These are phyloP conservation scores for Euwallacea fornicatus DNA, from an alignment of 1,140 invertebrate genomes.

Conservation along the genomic window DNA sequence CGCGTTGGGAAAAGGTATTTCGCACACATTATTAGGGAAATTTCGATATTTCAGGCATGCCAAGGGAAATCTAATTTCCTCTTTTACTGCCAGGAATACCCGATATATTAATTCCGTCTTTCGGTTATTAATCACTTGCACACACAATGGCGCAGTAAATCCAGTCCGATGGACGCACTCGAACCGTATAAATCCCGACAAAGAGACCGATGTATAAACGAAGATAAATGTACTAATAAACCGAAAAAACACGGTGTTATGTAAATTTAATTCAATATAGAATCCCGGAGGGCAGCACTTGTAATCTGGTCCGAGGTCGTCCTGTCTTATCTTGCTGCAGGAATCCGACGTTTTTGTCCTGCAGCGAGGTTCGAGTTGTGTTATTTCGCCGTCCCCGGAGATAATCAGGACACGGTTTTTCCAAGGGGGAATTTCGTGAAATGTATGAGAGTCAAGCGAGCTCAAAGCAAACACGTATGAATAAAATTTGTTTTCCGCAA, in stretches of 20 bases:
- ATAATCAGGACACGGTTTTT: constrained; percentile 4
- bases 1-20: constrained; percentile 17
- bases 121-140: too few relatives aligned
- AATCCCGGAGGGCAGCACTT: constrained; percentile 22
- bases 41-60: constrained; percentile 34
- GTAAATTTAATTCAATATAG: constrained; percentile 37
- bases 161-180: not conserved
- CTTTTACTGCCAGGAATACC: constrained; percentile 10
- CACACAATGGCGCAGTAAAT: too few relatives aligned
- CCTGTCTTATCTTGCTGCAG: constrained; percentile 22
- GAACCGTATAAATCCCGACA: constrained; percentile 19
- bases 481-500: too few relatives aligned
- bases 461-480: too few relatives aligned
- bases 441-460: not conserved
- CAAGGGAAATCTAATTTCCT: constrained; percentile 12
- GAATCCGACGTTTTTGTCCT: constrained; percentile 23
- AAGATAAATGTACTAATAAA: constrained; percentile 33
- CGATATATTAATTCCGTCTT: too few relatives aligned
- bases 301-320: constrained; percentile 31
- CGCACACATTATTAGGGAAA: constrained; percentile 23
- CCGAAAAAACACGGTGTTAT: constrained; percentile 30
- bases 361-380: constrained; percentile 5
- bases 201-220: constrained; percentile 22
- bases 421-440: not conserved
- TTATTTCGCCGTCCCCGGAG: not conserved